Evolutionary conservation across 2,888 invertebrate species (phyloP), one percentile per base, ranked within the genome.

Genomic region (Thumatha senex): DNA sequence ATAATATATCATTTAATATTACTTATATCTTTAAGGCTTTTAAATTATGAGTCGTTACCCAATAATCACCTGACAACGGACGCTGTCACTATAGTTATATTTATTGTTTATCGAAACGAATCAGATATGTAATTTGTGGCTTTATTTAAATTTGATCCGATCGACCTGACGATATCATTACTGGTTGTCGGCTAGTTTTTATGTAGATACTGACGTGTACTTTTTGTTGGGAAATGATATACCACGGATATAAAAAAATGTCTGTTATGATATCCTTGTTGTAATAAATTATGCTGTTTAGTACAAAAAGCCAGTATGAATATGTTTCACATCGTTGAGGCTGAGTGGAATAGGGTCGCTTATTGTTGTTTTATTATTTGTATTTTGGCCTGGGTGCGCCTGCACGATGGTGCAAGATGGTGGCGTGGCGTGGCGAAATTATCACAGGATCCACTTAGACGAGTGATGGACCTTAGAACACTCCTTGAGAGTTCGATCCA

Each of bases 111-210:
- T 49, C 9, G 45, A 15, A 36, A 40, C 1, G 34, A 53, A 48
- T 40, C 55, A 50, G 39, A 51, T 33, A 43, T 39, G 46, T 64
- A 64, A 64, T 68, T 55, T 51, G 40, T 42, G 39, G 46, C 1
- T 57, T 40, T 51, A 57, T 67, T 60, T 51, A 40, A 31, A 48
- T 43, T 49, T 45, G 45, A 50, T 54, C 35, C 12, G 46, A 45
- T 48, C 44, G 15, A 50, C 58, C 43, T 47, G 66, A 64, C 64
- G 64, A 61, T 48, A 48, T 61, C 46, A 55, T 61, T 64, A 46
- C 12, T 48, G 50, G 39, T 39, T 41, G n/a, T 42, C n/a, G 33
- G 8, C 18, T 34, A 11, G 18, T 42, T 42, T 15, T 42, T 33
- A 42, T 33, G n/a, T 8, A n/a, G 5, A 11, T 11, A n/a, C n/a